These are phyloP conservation scores for Malurus leucopterus DNA, from an alignment of 2,797 vertebrate species.

Conservation along the genomic window DNA sequence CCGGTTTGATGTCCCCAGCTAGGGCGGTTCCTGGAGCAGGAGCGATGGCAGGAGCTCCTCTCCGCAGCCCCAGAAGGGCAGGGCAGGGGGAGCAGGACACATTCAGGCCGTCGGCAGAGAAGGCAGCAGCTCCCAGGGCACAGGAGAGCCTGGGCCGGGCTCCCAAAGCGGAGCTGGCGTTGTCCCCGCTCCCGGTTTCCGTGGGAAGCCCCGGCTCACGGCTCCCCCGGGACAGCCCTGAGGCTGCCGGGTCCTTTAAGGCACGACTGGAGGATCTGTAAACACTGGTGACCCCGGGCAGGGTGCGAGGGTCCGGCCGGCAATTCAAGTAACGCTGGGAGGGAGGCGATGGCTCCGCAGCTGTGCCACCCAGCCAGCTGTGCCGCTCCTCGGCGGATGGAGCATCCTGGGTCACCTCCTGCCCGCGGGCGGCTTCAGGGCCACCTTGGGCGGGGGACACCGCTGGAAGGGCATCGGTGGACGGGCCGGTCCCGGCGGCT, in stretches of 20 bases:
- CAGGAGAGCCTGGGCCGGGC: background rate
- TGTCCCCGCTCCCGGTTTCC: background rate
- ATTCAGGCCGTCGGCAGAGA: background rate
- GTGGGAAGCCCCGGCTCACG: background rate
- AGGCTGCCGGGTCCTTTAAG: background rate
- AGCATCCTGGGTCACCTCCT: constrained; percentile 10
- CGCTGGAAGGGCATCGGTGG: background rate
- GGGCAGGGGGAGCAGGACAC: background rate
- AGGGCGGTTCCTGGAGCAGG: fast-evolving
- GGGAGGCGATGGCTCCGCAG: fast-evolving
- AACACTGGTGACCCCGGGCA: background rate
- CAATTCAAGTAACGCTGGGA: background rate
- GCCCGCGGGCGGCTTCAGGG: background rate
- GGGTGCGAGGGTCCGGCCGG: background rate
- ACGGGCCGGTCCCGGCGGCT: background rate
- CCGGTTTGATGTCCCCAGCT: background rate
- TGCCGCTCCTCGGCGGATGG: background rate
- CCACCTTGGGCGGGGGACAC: background rate
- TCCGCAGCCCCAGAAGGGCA: fast-evolving
- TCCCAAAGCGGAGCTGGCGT: background rate
- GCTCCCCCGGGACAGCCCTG: background rate
- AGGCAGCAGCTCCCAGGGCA: background rate
- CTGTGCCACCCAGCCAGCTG: background rate
- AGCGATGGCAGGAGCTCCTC: background rate
- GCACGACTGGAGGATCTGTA: constrained; percentile 27